These are phyloP conservation scores for Caerostris extrusa DNA, from an alignment of 1,140 invertebrate genomes.

Conservation along the genomic window DNA sequence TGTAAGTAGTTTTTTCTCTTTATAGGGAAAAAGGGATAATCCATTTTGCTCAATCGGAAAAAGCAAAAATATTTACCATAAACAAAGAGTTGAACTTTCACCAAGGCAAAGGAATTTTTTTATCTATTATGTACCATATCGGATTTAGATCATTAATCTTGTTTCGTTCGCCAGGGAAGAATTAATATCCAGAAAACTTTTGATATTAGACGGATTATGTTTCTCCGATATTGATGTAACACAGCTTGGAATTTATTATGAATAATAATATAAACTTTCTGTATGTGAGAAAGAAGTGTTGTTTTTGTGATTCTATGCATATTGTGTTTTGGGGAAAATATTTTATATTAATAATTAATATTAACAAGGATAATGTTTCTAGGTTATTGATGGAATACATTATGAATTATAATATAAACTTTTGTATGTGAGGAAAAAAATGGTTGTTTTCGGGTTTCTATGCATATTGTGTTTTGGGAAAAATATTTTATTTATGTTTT, in stretches of 20 bases:
- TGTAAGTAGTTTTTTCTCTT: neutral
- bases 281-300: neutral
- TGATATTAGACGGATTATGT: neutral
- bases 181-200: conserved; percentile 28
- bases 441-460: neutral
- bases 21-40: neutral
- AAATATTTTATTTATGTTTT: neutral
- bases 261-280: neutral
- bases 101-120: neutral
- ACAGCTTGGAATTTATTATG: neutral
- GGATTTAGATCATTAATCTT: conserved; percentile 33
- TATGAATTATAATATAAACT: too few relatives aligned
- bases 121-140: neutral
- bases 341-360: too few relatives aligned
- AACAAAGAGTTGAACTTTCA: conserved; percentile 20
- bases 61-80: conserved; percentile 28
- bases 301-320: neutral
- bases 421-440: too few relatives aligned
- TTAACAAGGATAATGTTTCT: too few relatives aligned
- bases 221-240: neutral
- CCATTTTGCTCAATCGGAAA: conserved; percentile 35
- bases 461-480: neutral
- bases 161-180: neutral
- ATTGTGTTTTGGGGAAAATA: neutral
- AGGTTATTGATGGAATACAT: neutral